These are phyloP conservation scores for Arothron firmamentum DNA, from an alignment of 2,113 vertebrate genomes.

Conservation along the genomic window DNA sequence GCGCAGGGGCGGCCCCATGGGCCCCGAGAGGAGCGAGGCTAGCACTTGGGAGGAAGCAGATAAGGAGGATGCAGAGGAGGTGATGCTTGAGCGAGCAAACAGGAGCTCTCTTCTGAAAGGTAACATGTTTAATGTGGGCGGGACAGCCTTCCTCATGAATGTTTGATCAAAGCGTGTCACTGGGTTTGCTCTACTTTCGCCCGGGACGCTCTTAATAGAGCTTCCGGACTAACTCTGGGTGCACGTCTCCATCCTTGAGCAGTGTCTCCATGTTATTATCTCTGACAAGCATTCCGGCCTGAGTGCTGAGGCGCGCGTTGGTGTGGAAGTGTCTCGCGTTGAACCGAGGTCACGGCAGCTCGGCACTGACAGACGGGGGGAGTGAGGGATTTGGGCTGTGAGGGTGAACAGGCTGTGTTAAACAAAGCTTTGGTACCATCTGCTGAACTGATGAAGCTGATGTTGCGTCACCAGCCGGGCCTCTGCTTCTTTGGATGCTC, in stretches of 20 bases:
- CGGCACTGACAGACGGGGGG: slow-evolving; percentile 17
- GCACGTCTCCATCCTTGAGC: slow-evolving; percentile 6
- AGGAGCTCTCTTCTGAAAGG: slow-evolving; percentile 44
- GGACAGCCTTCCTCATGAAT: slow-evolving; percentile 20
- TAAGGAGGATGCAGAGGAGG: slow-evolving; percentile 42
- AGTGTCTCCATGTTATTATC: slow-evolving; percentile 7
- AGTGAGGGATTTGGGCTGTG: slow-evolving; percentile 38
- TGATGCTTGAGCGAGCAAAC: slow-evolving; percentile 28
- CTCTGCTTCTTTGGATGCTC: background rate
- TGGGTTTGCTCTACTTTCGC: too few relatives aligned
- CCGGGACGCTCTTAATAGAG: too few relatives aligned
- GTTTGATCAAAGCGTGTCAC: background rate
- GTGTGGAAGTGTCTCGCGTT: background rate
- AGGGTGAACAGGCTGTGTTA: slow-evolving; percentile 20
- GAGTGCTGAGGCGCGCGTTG: background rate
- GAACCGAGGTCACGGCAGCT: slow-evolving; percentile 3
- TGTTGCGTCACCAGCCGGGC: slow-evolving; percentile 13
- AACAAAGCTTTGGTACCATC: slow-evolving; percentile 47
- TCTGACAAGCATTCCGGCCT: slow-evolving; percentile 1
- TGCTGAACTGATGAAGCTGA: slow-evolving; percentile 38
- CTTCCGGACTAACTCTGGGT: background rate
- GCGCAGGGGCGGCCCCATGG: slow-evolving; percentile 38
- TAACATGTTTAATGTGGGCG: slow-evolving; percentile 29
- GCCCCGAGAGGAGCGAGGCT: slow-evolving; percentile 26
- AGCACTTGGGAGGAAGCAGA: slow-evolving; percentile 43